Conservation (phyloP, 2,113 vertebrate genomes). For the Rhipidura dahli region DNA sequence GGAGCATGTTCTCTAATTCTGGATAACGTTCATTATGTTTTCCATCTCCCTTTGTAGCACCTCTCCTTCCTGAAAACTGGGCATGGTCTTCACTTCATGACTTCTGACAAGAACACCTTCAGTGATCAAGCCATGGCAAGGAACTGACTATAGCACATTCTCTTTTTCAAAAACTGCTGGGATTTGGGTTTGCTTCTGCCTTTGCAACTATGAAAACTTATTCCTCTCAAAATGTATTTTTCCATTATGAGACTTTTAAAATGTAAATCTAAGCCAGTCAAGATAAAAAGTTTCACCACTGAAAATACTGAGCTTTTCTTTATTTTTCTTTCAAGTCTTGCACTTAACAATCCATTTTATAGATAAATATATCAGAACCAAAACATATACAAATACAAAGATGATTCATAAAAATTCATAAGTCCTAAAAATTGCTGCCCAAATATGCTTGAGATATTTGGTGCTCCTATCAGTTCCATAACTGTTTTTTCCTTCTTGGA, state of each 20-base stretch:
- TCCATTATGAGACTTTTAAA: neutral
- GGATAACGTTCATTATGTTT: neutral
- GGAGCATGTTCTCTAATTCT: neutral
- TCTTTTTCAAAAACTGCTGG: neutral
- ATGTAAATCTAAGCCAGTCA: neutral
- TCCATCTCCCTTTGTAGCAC: neutral
- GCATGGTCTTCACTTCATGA: neutral
- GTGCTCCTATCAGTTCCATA: neutral
- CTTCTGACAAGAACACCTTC: neutral
- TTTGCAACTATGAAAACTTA: neutral
- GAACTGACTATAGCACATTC: neutral
- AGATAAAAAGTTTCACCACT: neutral
- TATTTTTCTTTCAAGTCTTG: neutral
- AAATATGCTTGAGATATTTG: neutral
- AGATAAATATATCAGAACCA: neutral
- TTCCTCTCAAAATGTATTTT: neutral
- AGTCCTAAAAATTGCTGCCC: neutral
- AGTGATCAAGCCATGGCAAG: neutral
- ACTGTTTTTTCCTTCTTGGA: neutral
- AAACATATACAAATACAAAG: neutral
- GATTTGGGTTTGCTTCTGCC: neutral
- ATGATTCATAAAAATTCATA: neutral
- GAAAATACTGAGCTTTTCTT: neutral
- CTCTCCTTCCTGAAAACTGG: neutral
- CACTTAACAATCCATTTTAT: neutral